Base-by-base conservation (phyloP, 2,888 invertebrate genomes). In the Dilophus febrilis region DNA sequence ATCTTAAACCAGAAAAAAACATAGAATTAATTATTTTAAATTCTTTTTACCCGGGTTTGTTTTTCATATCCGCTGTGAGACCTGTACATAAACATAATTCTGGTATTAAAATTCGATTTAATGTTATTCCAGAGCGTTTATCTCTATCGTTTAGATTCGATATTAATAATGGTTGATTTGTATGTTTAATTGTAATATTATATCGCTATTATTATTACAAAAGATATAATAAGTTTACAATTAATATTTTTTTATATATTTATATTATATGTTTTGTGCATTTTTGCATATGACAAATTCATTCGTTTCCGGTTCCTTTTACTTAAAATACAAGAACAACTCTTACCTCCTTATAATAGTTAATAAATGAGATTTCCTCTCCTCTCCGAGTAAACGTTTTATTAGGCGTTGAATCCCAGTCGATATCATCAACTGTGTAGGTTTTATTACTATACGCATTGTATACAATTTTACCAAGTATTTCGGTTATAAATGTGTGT, bases 71-170 rank as follows among this genome's bases (percentile, higher is more conserved):
- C 8, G 22, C 4, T 22, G 5, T 22, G 22, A 22, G 4, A 22
- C 91, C 92, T 1, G 92, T 92, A 51, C 85, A 70, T 0, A 77
- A 70, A 48, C 88, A 86, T 35, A 92, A 59, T 60, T 91, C 88
- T 0, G 92, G 92, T 8, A 92, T 66, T 3, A 94, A 64, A 53
- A 73, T 72, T 7, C 90, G 71, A 1, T 71, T 56, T 42, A 81
- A 76, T 0, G 70, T 64, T 57, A 71, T 66, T 0, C 81, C 83
- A 1, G 78, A 75, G 39, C 82, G 72, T 13, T 80, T 68, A 49
- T 87, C 86, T 29, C 72, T 73, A 3, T 71, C 65, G 46, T 74
- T 80, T 0, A 75, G 67, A 3, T 71, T 70, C 0, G 81, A 79
- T 0, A 91, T 65, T 36, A 95, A 59, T 54, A 95, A 51, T 0